A percentile compares a stretch with the other conserved stretches of the same genome.
These are phyloP conservation scores for Scolopax mira DNA, from an alignment of 2,113 vertebrate genomes.

Conservation along the genomic window DNA sequence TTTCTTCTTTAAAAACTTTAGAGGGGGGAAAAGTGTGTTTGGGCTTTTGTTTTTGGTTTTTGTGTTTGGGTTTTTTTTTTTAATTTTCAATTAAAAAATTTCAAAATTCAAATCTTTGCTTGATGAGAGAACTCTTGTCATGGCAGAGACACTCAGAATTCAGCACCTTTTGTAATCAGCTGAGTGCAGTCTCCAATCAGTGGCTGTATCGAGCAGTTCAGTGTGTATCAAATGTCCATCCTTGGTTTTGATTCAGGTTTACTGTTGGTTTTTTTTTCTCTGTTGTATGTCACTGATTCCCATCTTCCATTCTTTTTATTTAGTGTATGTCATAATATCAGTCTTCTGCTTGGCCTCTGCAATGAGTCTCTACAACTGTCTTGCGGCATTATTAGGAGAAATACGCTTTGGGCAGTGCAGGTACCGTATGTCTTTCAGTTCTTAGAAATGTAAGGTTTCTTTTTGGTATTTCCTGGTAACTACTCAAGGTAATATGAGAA, in stretches of 20 bases:
- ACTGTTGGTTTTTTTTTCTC: not conserved
- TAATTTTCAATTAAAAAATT: not conserved
- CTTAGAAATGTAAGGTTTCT: not conserved
- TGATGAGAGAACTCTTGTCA: not conserved
- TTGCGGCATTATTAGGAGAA: slow-evolving; percentile 81
- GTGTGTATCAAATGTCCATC: not conserved
- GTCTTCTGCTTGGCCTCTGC: slow-evolving; percentile 93
- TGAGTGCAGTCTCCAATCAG: accelerated
- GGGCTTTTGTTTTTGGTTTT: no score
- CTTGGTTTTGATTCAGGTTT: not conserved
- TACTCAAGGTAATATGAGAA: not conserved
- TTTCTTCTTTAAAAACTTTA: not conserved
- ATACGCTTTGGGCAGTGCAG: slow-evolving; percentile 81
- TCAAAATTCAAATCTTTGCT: not conserved
- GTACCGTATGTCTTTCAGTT: slow-evolving; percentile 69
- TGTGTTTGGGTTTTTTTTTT: no score
- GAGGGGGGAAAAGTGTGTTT: not conserved
- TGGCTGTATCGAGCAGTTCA: not conserved
- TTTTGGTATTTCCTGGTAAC: not conserved
- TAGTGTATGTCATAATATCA: slow-evolving; percentile 91
- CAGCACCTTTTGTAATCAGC: not conserved
- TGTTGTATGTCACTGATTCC: not conserved
- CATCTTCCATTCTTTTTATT: not conserved
- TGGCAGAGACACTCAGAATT: not conserved
- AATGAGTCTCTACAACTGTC: slow-evolving; percentile 88